A percentile compares a stretch with the other conserved stretches of the same genome.
These are phyloP conservation scores for Bembecia ichneumoniformis DNA, from an alignment of 2,888 invertebrate genomes.

Conservation along the genomic window DNA sequence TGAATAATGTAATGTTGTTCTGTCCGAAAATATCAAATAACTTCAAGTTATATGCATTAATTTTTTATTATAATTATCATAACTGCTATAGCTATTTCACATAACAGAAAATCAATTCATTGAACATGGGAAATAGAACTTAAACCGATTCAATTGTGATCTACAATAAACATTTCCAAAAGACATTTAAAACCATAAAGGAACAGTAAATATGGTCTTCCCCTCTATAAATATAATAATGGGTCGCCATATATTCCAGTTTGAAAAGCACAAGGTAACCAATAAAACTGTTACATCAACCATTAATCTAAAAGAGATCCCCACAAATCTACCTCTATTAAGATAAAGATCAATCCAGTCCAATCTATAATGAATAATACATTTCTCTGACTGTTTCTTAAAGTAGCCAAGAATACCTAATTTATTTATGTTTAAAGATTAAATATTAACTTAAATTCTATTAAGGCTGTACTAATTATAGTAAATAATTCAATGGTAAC, in stretches of 20 bases:
- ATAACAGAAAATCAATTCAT: no score
- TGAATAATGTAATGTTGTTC: slow-evolving; percentile 18
- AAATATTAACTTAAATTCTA: no score
- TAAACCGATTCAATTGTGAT: no score
- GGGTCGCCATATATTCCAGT: slow-evolving; percentile 27
- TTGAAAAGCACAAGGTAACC: slow-evolving; percentile 25
- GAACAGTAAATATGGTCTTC: not conserved
- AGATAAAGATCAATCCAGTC: slow-evolving; percentile 45
- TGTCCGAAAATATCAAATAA: not conserved
- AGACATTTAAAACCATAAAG: no score
- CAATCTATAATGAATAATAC: slow-evolving; percentile 42
- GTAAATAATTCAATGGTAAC: no score
- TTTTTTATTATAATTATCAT: no score
- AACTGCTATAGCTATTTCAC: no score
- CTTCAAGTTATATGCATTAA: no score
- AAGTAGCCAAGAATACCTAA: not conserved
- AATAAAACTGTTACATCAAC: slow-evolving; percentile 23
- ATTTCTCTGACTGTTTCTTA: slow-evolving; percentile 19
- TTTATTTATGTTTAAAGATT: no score
- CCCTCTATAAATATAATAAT: not conserved
- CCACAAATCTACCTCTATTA: slow-evolving; percentile 52
- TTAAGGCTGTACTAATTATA: no score
- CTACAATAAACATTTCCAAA: no score
- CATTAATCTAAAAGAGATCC: slow-evolving; percentile 42
- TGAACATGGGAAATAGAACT: no score